Evolutionary conservation across 2,797 vertebrate genomes (phyloP), one percentile per base, ranked within the genome.

Genomic region (Anniella stebbinsi): DNA sequence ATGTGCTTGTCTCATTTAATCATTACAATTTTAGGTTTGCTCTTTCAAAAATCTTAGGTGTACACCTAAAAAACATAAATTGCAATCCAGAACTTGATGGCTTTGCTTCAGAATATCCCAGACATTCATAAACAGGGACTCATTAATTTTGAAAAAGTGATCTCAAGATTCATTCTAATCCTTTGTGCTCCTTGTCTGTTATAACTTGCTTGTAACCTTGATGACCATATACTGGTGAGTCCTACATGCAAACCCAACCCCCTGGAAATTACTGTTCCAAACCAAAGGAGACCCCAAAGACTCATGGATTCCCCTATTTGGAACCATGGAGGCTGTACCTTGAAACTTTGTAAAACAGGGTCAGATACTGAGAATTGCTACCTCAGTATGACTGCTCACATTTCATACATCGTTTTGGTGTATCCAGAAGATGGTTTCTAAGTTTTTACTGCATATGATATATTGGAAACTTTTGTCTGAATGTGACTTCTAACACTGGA

Each of bases 391-490:
- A 41, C 30, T 72, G 51, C 36, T 76, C 9, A 89, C 17, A 36
- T 8, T 51, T 51, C 66, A 13, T 54, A 84, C n/a, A 85, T 9
- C 28, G 63, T 72, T 76, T 51, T 10, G 48, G 4, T 45, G 0
- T 66, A 28, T 33, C 51, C 45, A 80, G 75, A 67, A 78, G 28
- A 66, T 75, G 33, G 36, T 11, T 82, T 73, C 60, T 70, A 30
- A 87, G 23, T 88, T 87, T 80, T 3, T 86, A 33, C 51, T 86
- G 75, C 84, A 88, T 88, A 67, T 8, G 51, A 48, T 66, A 1
- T 76, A 11, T 76, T 78, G 88, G 70, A 81, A 17, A 28, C 9
- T 38, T 51, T 2, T 28, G 23, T 54, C 25, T 88, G 12, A 86
- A 72, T 30, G 30, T 86, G 63, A 84, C 10, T 18, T 48, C 63